A percentile compares a stretch with the other conserved stretches of the same genome.
Evolutionary conservation across 2,113 vertebrate species (phyloP).

Genomic region (Phycodurus eques): DNA sequence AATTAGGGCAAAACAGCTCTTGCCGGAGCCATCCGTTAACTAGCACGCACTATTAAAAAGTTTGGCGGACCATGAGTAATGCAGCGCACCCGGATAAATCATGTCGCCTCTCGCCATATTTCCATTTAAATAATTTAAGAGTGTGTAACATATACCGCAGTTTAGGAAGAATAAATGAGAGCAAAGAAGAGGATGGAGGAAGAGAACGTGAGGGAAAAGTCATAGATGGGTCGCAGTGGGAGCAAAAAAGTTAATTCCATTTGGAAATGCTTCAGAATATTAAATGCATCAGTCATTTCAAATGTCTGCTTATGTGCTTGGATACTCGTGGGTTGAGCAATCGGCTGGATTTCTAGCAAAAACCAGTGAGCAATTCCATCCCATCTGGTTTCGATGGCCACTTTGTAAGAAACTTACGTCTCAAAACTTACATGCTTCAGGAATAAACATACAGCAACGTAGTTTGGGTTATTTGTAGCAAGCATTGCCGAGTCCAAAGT

Average conservation of each 20-base stretch:
- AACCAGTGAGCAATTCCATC: too few species aligned
- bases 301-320: not conserved
- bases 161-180: conserved; percentile 36
- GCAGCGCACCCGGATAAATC: conserved; percentile 14
- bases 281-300: not conserved
- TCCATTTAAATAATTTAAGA: conserved; percentile 37
- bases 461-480: not conserved
- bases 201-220: conserved; percentile 23
- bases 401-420: not conserved
- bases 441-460: not conserved
- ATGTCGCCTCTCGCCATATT: conserved; percentile 13
- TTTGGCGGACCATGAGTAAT: conserved; percentile 14
- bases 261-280: not conserved
- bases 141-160: conserved; percentile 26
- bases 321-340: not conserved
- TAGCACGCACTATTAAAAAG: conserved; percentile 25
- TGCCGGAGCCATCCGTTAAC: conserved; percentile 7
- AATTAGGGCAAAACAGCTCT: conserved; percentile 31
- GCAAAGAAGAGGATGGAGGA: conserved; percentile 35
- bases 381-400: not conserved
- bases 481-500: not conserved
- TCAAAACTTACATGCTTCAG: not conserved
- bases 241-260: not conserved
- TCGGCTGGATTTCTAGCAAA: too few species aligned
- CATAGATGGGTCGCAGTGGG: conserved; percentile 49